Percentiles rank a stretch among this genome's conserved stretches.
phyloP scores from a whole-genome alignment of 2,888 invertebrate species.

The Eilema depressum region DNA sequence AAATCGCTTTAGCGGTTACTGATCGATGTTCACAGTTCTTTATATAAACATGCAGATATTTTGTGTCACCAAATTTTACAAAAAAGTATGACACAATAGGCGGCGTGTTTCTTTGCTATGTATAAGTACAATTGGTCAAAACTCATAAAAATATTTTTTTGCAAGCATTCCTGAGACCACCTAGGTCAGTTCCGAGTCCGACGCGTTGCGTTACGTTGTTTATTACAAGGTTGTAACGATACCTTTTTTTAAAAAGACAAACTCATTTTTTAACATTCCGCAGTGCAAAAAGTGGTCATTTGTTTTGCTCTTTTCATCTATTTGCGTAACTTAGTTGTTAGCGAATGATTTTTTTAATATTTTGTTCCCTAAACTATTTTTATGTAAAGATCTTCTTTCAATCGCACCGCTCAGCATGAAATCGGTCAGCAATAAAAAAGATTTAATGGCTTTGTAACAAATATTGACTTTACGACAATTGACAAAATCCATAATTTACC shows the following conservation, averaged over 20 bases:
- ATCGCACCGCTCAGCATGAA: conserved; percentile 19
- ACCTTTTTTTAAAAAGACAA: conserved; percentile 68
- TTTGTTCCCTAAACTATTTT: conserved; percentile 53
- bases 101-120: conserved; percentile 60
- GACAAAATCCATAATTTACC: background rate
- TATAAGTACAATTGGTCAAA: conserved; percentile 56
- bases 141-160: conserved; percentile 55
- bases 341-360: conserved; percentile 47
- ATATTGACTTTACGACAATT: background rate
- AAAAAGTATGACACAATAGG: conserved; percentile 40
- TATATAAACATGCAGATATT: conserved; percentile 12
- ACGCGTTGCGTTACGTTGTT: conserved; percentile 48
- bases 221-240: conserved; percentile 55
- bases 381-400: conserved; percentile 31
- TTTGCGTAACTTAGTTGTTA: conserved; percentile 69
- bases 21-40: background rate
- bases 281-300: conserved; percentile 73
- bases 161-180: conserved; percentile 61
- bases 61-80: conserved; percentile 39
- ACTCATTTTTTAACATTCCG: conserved; percentile 65
- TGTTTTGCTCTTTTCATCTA: conserved; percentile 63
- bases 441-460: background rate
- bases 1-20: background rate
- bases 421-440: conserved; percentile 9
- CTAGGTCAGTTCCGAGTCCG: conserved; percentile 56